Conservation (phyloP, 2,113 vertebrate genomes). For the Melanotaenia duboulayi region DNA sequence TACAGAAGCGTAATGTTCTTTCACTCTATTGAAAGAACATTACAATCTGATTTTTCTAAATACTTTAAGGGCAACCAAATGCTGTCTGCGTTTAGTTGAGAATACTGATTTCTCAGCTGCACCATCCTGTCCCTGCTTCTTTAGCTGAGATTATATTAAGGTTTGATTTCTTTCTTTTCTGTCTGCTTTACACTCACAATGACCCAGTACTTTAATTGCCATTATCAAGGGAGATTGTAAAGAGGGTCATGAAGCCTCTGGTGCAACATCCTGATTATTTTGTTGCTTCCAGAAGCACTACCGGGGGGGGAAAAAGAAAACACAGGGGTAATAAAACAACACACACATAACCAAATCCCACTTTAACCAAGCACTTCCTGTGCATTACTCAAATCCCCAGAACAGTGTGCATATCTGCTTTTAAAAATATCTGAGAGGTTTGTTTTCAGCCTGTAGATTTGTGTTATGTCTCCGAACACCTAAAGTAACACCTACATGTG, state of each 20-base stretch:
- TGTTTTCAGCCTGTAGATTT: constrained; percentile 63
- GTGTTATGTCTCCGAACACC: constrained; percentile 49
- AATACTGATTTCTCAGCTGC: constrained; percentile 36
- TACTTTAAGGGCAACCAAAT: constrained; percentile 41
- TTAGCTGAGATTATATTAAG: constrained; percentile 27
- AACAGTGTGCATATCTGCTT: constrained; percentile 16
- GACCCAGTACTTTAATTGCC: constrained; percentile 77
- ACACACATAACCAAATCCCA: constrained; percentile 54
- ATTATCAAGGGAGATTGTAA: constrained; percentile 68
- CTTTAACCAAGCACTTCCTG: constrained; percentile 57
- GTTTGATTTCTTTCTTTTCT: constrained; percentile 31
- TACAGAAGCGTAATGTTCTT: constrained; percentile 40
- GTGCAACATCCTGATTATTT: constrained; percentile 69
- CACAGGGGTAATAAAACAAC: constrained; percentile 59
- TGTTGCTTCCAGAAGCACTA: constrained; percentile 53
- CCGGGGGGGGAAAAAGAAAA: constrained; percentile 22
- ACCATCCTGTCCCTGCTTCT: constrained; percentile 27
- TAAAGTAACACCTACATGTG: constrained; percentile 11
- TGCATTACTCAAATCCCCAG: constrained; percentile 54
- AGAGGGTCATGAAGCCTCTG: constrained; percentile 71
- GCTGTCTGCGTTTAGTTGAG: constrained; percentile 1
- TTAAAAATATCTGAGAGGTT: constrained; percentile 64
- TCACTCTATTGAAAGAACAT: constrained; percentile 34
- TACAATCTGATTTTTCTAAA: constrained; percentile 31
- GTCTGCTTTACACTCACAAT: constrained; percentile 47